Evolutionary conservation across 64 coral and sea anemone species (phyloP), one percentile per base, ranked within the genome.

Genomic region (Pocillopora verrucosa): DNA sequence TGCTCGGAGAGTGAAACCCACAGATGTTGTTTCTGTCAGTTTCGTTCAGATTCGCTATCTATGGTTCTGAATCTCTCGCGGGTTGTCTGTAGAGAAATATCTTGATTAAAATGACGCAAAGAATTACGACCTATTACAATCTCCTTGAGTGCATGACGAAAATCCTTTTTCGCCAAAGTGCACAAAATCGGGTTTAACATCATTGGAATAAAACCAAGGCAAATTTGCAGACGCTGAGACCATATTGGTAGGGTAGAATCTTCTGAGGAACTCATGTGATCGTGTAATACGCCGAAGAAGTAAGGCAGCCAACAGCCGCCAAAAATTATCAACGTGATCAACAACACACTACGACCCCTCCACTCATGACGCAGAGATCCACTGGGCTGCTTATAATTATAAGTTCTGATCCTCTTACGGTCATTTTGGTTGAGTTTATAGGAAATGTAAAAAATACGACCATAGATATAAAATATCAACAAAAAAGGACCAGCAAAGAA

Each of bases 161-260:
- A 94, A 75, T 94, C 92, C 22, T 74, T 90, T 56, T 94, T 94
- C 58, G 89, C 89, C 36, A 94, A 90, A 16, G 88, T 89, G 59
- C 84, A 94, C 16, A 94, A 73, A 19, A 90, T 57, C 15, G 92
- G 92, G 84, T 94, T 87, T 35, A 87, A 5, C 12, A 94, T 17
- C 1, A 69, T 69, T 9, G 92, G 76, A 22, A 62, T 45, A 69
- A 86, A 94, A 15, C 60, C 74, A 26, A 90, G 34, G 73, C 73
- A 89, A 34, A 65, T 6, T 9, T 85, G 38, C 60, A 91, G 11
- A 9, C 38, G 41, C 15, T 83, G 26, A 11, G 61, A 36, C 89
- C 89, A 86, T 37, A 62, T 13, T 5, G 59, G 58, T 15, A 72
- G 15, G 7, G 58, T 12, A 36, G 59, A 9, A n/a, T 70, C 22